Conservation (phyloP, 2,888 invertebrate genomes). For the Mycalesis mineus region DNA sequence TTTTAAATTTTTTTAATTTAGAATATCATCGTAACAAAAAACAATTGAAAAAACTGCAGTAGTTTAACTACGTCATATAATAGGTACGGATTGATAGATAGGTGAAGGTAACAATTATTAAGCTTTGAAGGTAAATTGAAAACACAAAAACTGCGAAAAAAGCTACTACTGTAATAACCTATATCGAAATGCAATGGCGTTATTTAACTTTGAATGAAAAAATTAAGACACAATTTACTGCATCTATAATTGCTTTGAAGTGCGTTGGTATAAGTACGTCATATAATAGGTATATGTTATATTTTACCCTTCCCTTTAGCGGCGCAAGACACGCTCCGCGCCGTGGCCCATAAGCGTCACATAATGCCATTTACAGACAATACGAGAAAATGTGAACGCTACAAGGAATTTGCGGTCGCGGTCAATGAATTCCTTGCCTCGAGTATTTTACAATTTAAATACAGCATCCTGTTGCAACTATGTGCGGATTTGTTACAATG, state of each 20-base stretch:
- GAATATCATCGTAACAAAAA: too few relatives aligned
- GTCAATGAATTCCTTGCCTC: slow-evolving; percentile 16
- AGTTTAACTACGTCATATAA: too few relatives aligned
- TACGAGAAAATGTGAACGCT: slow-evolving; percentile 19
- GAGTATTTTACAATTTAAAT: slow-evolving; percentile 23
- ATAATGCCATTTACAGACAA: slow-evolving; percentile 26
- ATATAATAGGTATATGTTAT: slow-evolving; percentile 3
- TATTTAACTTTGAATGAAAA: too few relatives aligned
- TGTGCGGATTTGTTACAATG: background rate
- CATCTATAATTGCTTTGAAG: background rate
- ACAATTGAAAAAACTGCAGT: too few relatives aligned
- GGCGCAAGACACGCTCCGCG: slow-evolving; percentile 11
- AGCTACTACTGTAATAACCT: too few relatives aligned
- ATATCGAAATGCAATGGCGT: too few relatives aligned
- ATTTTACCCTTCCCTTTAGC: slow-evolving; percentile 10
- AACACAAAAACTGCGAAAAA: too few relatives aligned
- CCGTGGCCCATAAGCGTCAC: slow-evolving; percentile 21
- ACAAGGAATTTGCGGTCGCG: slow-evolving; percentile 15
- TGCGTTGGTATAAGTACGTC: too few relatives aligned
- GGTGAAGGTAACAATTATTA: too few relatives aligned
- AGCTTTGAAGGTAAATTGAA: too few relatives aligned
- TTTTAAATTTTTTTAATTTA: too few relatives aligned
- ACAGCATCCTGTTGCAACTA: slow-evolving; percentile 11
- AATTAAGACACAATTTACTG: background rate
- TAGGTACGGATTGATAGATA: too few relatives aligned